A percentile compares a stretch with the other conserved stretches of the same genome.
Evolutionary conservation across 2,888 invertebrate genomes (phyloP).

Genomic region (Zygogramma bicolorata): DNA sequence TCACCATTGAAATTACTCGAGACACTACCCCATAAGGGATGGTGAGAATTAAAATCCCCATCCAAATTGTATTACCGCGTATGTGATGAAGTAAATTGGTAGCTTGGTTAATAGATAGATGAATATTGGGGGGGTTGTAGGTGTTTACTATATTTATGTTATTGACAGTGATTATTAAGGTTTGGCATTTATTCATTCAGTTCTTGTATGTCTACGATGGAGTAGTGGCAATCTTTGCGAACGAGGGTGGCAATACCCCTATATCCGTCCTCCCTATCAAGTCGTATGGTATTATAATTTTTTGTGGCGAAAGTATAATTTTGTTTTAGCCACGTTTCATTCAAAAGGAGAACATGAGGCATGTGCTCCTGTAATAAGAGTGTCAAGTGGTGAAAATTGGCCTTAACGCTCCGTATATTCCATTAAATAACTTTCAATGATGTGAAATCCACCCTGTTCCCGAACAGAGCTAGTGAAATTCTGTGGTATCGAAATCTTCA

Average conservation of each 20-base stretch:
- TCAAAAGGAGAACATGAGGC: background rate
- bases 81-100: background rate
- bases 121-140: background rate
- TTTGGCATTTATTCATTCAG: background rate
- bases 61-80: background rate
- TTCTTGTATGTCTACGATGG: no score
- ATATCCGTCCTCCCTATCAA: background rate
- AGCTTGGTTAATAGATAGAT: background rate
- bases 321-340: background rate
- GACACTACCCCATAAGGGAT: background rate
- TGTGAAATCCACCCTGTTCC: background rate
- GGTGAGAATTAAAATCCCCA: background rate
- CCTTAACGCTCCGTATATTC: background rate
- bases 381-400: background rate
- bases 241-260: background rate
- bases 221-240: background rate
- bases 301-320: background rate
- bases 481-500: background rate
- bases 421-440: background rate
- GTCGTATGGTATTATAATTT: background rate
- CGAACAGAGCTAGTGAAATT: background rate
- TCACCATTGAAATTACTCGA: background rate
- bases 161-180: background rate
- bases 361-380: no score
- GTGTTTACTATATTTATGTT: background rate